Percentiles rank a stretch among this genome's conserved stretches.
These are phyloP conservation scores for Brachyptera putata DNA, from an alignment of 2,888 invertebrate species.

Conservation along the genomic window DNA sequence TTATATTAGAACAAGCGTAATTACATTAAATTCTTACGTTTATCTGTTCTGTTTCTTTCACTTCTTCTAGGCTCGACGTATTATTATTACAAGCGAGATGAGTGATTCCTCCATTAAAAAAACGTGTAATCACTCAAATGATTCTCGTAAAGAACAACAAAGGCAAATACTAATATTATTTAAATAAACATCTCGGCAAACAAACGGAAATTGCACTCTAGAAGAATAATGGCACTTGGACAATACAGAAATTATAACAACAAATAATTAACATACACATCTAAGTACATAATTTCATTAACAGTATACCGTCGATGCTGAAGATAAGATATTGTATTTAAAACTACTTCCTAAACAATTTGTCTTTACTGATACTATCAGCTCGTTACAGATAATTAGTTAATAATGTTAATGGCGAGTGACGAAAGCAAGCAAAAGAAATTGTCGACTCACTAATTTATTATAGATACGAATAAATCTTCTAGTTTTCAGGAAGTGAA, in stretches of 20 bases:
- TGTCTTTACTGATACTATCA: conserved; percentile 13
- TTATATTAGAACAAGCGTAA: no score
- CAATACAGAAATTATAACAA: neutral
- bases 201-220: conserved; percentile 5
- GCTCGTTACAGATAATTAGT: conserved; percentile 8
- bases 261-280: conserved; percentile 7
- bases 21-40: no score
- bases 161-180: conserved; percentile 8
- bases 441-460: no score
- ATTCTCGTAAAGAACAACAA: neutral
- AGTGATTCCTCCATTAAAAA: no score
- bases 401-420: conserved; percentile 13
- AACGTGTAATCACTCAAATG: no score
- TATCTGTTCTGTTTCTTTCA: no score
- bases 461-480: no score
- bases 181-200: neutral
- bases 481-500: no score
- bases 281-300: neutral
- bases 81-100: no score
- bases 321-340: neutral
- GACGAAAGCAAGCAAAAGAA: conserved; percentile 8
- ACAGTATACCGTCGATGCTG: neutral
- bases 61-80: no score
- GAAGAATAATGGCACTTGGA: neutral
- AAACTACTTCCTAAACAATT: no score